Evolutionary conservation across 2,797 vertebrate genomes (phyloP), one percentile per base, ranked within the genome.

Genomic region (Sebastolobus alascanus): DNA sequence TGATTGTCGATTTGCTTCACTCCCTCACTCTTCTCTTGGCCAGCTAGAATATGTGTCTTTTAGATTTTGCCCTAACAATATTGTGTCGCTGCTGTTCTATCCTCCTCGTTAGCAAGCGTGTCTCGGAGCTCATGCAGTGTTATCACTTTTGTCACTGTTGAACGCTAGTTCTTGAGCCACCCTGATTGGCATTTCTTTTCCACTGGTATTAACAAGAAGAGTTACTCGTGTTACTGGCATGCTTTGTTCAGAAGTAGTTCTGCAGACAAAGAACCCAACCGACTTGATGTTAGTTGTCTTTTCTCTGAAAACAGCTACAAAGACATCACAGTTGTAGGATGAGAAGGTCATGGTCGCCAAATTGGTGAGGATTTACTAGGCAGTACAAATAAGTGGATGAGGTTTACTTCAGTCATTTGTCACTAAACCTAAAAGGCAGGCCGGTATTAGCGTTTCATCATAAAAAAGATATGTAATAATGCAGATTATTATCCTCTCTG

Each of bases 1-100:
- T 43, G 54, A 74, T 40, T 64, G 43, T 46, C 0, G 12, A 71
- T 60, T 77, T 71, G 43, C 68, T 81, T 59, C 20, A 69, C 22
- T 61, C 37, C 20, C 37, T 71, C 38, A 69, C 52, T 40, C 38
- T 56, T 14, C 46, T 69, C 33, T 66, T 58, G 54, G 55, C 35
- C 14, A 71, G 52, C n/a, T 18, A 35, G 22, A 55, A 75, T 59
- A 59, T 60, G 25, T 84, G 33, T 60, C 2, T 13, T 68, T 70
- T 33, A 9, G 22, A 64, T 68, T 76, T 68, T 25, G 20, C 58
- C 10, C 14, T 8, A 27, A 64, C 18, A 52, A 9, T 13, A 31
- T 29, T 50, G 13, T 63, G 40, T 63, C 38, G 38, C 38, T 59
- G 20, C 38, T 65, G 38, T 68, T 75, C 59, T 11, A 22, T 33